Percentiles rank a stretch among this genome's conserved stretches.
phyloP scores from a whole-genome alignment of 2,113 vertebrate species.

The Sphyrna mokarran region DNA sequence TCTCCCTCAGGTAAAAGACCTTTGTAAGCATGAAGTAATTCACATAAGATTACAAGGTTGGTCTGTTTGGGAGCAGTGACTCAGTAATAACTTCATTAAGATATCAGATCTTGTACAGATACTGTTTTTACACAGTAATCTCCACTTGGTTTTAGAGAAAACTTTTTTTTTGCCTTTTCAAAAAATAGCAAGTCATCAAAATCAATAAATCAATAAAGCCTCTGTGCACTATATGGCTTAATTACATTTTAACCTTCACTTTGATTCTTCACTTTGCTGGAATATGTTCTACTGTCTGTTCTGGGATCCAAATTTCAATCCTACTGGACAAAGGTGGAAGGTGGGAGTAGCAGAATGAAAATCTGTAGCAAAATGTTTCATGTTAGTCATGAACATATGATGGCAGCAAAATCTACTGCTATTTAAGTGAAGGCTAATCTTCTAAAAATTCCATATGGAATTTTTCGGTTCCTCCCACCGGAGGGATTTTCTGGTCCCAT shows the following conservation, averaged over 20 bases:
- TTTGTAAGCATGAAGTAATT: not conserved
- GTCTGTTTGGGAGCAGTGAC: not conserved
- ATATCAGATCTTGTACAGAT: not conserved
- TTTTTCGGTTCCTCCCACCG: too few relatives aligned
- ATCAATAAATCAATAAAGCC: not conserved
- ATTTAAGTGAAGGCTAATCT: not conserved
- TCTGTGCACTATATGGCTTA: not conserved
- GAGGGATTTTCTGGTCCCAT: too few relatives aligned
- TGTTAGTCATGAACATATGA: not conserved
- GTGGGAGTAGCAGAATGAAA: not conserved
- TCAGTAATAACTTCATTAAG: constrained; percentile 23
- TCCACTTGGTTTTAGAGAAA: not conserved
- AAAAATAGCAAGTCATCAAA: not conserved
- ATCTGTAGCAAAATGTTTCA: not conserved
- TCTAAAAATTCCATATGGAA: too few relatives aligned
- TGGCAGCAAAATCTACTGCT: not conserved
- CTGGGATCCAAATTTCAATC: not conserved
- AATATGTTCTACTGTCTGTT: not conserved
- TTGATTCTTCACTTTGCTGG: not conserved
- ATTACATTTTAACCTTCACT: not conserved
- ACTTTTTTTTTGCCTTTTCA: not conserved
- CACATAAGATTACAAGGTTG: not conserved
- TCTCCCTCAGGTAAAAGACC: not conserved
- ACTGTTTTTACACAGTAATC: not conserved
- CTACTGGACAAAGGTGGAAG: not conserved